phyloP scores from a whole-genome alignment of 2,888 invertebrate genomes.

The Gibbula magus region DNA sequence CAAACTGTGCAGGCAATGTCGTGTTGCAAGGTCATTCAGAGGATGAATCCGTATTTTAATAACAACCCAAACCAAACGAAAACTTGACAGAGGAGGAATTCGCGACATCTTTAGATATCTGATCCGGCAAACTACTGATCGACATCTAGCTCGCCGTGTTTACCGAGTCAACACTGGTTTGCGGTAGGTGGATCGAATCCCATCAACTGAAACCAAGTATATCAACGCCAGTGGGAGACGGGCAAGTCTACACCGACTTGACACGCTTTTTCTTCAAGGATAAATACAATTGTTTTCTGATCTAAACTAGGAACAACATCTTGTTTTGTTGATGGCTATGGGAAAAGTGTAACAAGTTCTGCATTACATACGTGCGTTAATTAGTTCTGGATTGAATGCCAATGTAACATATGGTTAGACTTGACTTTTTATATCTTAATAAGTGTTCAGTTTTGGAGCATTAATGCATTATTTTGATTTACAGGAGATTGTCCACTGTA shows the following conservation, averaged over 20 bases:
- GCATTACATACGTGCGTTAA: too few species aligned
- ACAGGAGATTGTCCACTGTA: too few species aligned
- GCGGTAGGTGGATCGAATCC: constrained; percentile 18
- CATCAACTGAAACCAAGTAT: constrained; percentile 1
- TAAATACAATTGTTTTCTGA: constrained; percentile 2
- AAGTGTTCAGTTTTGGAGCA: too few species aligned
- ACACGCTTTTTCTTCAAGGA: neutral
- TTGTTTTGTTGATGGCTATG: too few species aligned
- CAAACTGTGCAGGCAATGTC: constrained; percentile 2
- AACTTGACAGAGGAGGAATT: constrained; percentile 22
- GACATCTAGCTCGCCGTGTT: neutral
- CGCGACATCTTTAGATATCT: constrained; percentile 9
- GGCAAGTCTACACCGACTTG: neutral
- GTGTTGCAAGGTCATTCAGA: neutral
- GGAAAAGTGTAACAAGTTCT: too few species aligned
- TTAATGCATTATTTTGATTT: too few species aligned
- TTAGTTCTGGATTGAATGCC: too few species aligned
- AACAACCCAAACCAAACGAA: constrained; percentile 19
- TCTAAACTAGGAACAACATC: neutral
- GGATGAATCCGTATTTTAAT: constrained; percentile 20
- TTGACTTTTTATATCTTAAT: too few species aligned
- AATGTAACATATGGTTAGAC: too few species aligned
- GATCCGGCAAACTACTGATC: constrained; percentile 21
- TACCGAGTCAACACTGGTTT: constrained; percentile 16
- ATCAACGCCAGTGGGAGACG: neutral